These are phyloP conservation scores for Leptodactylus fuscus DNA, from an alignment of 2,113 vertebrate genomes.

Conservation along the genomic window DNA sequence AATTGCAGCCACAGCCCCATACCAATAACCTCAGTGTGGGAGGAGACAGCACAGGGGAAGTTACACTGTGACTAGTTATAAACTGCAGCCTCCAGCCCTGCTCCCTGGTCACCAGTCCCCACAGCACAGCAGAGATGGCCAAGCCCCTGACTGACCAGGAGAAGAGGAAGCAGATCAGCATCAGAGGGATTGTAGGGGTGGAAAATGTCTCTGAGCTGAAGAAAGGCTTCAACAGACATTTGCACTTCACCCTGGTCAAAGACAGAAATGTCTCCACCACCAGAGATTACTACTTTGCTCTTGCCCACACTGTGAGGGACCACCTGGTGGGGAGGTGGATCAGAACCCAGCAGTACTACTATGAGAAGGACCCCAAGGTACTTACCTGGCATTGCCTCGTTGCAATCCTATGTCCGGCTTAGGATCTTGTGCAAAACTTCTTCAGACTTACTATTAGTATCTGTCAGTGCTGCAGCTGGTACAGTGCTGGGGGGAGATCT, in stretches of 20 bases:
- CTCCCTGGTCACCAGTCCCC: background rate
- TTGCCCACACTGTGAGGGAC: slow-evolving; percentile 91
- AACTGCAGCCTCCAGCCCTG: background rate
- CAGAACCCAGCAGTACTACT: slow-evolving; percentile 93
- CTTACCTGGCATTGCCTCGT: background rate
- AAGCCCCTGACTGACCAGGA: slow-evolving; percentile 89
- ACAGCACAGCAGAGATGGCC: slow-evolving; percentile 75
- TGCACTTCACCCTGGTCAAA: slow-evolving; percentile 95
- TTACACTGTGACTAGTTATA: slow-evolving; percentile 26
- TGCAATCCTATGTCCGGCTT: background rate
- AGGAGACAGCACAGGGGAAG: slow-evolving; percentile 26
- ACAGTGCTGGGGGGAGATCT: background rate
- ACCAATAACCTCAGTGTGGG: slow-evolving; percentile 16
- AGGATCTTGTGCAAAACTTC: background rate
- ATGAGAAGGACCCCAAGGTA: slow-evolving; percentile 92
- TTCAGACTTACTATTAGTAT: background rate
- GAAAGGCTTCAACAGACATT: slow-evolving; percentile 89
- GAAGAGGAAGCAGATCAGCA: slow-evolving; percentile 92
- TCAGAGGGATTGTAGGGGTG: slow-evolving; percentile 87
- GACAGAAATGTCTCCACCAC: slow-evolving; percentile 91
- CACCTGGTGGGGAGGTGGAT: slow-evolving; percentile 95
- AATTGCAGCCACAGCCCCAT: background rate
- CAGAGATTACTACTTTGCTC: slow-evolving; percentile 89
- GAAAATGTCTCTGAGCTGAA: slow-evolving; percentile 91
- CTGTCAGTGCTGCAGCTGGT: background rate